Conservation (phyloP, 2,113 vertebrate genomes). For the Heteronetta atricapilla region DNA sequence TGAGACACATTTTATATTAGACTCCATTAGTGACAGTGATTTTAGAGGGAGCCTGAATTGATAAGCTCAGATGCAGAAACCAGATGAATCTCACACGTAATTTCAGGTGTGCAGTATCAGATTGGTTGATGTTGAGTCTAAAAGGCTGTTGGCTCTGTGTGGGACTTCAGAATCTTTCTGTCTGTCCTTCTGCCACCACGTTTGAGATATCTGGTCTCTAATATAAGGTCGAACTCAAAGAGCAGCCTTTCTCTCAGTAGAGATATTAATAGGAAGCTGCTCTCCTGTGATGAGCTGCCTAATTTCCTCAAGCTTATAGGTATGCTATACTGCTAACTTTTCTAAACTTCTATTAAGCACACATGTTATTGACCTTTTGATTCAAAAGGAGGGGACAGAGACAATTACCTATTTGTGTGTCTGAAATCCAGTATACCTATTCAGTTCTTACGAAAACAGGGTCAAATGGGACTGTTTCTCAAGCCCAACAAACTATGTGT, state of each 20-base stretch:
- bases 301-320: not conserved
- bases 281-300: not conserved
- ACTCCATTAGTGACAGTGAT: not conserved
- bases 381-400: not conserved
- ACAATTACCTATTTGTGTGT: not conserved
- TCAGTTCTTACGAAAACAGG: not conserved
- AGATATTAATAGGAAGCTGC: not conserved
- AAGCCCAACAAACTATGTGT: not conserved
- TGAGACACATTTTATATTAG: not conserved
- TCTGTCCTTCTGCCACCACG: not conserved
- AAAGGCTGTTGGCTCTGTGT: not conserved
- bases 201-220: not conserved
- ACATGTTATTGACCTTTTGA: not conserved
- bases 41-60: not conserved
- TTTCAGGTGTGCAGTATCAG: not conserved
- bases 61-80: not conserved
- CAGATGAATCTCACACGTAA: not conserved
- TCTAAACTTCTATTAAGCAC: not conserved
- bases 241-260: not conserved
- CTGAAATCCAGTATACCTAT: not conserved
- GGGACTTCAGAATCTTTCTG: not conserved
- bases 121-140: not conserved
- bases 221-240: not conserved
- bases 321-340: rapidly evolving
- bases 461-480: not conserved